A percentile compares a stretch with the other conserved stretches of the same genome.
These are phyloP conservation scores for Melolontha melolontha DNA, from an alignment of 2,888 invertebrate genomes.

Conservation along the genomic window DNA sequence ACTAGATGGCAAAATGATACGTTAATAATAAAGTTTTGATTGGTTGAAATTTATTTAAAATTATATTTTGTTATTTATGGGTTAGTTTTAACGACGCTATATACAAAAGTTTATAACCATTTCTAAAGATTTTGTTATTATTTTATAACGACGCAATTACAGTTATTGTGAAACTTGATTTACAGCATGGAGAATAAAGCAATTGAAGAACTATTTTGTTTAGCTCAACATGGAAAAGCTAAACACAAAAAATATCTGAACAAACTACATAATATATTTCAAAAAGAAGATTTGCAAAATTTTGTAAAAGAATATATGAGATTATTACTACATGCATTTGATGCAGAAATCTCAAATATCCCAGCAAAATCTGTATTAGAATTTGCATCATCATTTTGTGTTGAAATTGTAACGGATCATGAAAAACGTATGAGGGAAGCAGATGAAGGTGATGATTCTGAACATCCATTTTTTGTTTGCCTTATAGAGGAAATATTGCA, in stretches of 20 bases:
- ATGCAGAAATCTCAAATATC: background rate
- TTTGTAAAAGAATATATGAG: conserved; percentile 26
- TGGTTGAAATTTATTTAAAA: too few species aligned
- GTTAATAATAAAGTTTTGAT: too few species aligned
- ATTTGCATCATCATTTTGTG: conserved; percentile 29
- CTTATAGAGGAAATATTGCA: conserved; percentile 21
- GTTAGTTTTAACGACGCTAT: too few species aligned
- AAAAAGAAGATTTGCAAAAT: conserved; percentile 1
- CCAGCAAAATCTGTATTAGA: conserved; percentile 14
- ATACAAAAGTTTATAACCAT: too few species aligned
- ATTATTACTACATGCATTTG: conserved; percentile 13
- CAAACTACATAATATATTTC: conserved; percentile 13
- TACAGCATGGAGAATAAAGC: background rate
- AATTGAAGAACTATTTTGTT: conserved; percentile 20
- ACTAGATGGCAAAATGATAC: too few species aligned
- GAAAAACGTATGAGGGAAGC: conserved; percentile 10
- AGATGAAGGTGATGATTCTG: conserved; percentile 12
- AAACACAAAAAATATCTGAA: conserved; percentile 24
- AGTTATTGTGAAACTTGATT: too few species aligned
- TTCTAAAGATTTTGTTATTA: too few species aligned
- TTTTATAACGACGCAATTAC: too few species aligned
- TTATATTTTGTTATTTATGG: too few species aligned
- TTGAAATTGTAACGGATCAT: conserved; percentile 15
- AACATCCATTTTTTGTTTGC: conserved; percentile 32
- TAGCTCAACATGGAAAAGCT: background rate